phyloP scores from a whole-genome alignment of 2,113 vertebrate species.

The Cervus canadensis region DNA sequence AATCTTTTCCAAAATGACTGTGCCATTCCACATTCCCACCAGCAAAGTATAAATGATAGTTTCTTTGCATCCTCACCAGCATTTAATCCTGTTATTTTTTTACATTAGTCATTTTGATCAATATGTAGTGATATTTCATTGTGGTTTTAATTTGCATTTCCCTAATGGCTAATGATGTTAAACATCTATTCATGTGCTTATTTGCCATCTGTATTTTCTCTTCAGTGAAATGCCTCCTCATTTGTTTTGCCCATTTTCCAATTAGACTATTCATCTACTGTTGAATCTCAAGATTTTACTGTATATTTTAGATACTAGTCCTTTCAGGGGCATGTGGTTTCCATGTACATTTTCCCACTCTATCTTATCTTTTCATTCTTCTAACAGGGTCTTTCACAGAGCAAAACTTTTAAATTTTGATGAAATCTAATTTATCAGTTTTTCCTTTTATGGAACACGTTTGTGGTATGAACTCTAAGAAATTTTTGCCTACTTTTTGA shows the following conservation, averaged over 20 bases:
- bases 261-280: background rate
- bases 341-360: background rate
- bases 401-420: background rate
- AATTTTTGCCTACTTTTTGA: background rate
- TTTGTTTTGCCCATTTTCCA: background rate
- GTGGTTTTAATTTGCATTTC: background rate
- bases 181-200: background rate
- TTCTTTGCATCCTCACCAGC: background rate
- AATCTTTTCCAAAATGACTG: background rate
- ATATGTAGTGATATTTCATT: background rate
- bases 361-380: background rate
- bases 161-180: background rate
- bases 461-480: background rate
- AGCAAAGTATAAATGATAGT: background rate
- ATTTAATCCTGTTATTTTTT: background rate
- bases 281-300: background rate
- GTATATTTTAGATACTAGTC: background rate
- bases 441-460: background rate
- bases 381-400: background rate
- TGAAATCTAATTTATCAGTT: background rate
- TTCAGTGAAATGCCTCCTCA: background rate
- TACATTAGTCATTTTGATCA: background rate
- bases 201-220: background rate
- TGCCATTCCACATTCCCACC: background rate
- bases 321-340: background rate